Evolutionary conservation across 2,888 invertebrate species (phyloP).

Genomic region (Buathra laborator): DNA sequence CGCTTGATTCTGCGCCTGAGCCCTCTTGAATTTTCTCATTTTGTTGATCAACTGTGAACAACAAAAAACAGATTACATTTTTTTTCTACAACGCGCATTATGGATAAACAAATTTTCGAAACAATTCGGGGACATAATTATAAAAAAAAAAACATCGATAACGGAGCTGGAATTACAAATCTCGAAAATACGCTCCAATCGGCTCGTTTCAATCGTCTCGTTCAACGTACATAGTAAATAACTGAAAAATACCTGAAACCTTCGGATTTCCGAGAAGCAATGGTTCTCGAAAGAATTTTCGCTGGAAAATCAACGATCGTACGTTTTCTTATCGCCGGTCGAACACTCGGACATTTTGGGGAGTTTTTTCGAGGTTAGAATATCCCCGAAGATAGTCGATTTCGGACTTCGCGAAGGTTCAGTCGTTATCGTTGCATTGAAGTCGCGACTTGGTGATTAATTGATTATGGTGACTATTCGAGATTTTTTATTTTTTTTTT

Average conservation of each 20-base stretch:
- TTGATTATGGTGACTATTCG: neutral
- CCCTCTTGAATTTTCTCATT: slow-evolving; percentile 82
- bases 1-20: slow-evolving; percentile 80
- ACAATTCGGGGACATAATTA: neutral
- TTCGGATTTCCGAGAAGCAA: neutral
- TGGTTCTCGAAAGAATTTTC: neutral
- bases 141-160: neutral
- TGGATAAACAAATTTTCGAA: neutral
- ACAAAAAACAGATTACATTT: neutral
- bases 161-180: neutral
- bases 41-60: neutral
- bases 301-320: neutral
- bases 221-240: neutral
- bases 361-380: slow-evolving; percentile 16
- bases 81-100: neutral
- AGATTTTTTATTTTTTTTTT: neutral
- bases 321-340: slow-evolving; percentile 3
- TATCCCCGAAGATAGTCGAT: neutral
- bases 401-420: slow-evolving; percentile 10
- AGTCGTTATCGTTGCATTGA: slow-evolving; percentile 5
- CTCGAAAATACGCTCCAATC: neutral
- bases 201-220: neutral
- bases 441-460: neutral
- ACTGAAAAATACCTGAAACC: neutral
- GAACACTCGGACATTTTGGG: slow-evolving; percentile 20